phyloP scores from a whole-genome alignment of 2,797 vertebrate species.

The Darevskia mixta region DNA sequence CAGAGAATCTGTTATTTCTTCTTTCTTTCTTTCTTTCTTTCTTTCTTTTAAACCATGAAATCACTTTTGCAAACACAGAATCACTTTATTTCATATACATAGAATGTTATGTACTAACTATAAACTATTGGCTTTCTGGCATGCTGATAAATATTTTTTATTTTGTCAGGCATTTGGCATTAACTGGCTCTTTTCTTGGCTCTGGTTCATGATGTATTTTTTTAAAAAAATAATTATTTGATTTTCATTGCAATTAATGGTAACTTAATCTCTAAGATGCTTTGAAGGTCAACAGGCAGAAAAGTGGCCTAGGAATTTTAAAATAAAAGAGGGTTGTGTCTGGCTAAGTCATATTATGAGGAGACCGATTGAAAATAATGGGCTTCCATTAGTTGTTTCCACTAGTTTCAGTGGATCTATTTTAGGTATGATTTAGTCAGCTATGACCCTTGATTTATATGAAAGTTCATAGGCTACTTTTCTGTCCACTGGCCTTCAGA shows the following conservation, averaged over 20 bases:
- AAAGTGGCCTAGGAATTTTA: neutral
- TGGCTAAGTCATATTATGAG: too few relatives aligned
- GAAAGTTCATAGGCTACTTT: too few relatives aligned
- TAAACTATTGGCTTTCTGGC: neutral
- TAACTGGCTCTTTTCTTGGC: neutral
- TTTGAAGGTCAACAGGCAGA: neutral
- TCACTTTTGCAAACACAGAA: neutral
- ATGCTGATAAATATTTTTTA: neutral
- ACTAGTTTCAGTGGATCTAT: too few relatives aligned
- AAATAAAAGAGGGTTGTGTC: neutral
- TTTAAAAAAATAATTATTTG: too few relatives aligned
- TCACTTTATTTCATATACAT: neutral
- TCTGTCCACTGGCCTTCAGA: too few relatives aligned
- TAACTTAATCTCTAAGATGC: neutral
- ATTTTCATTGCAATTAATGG: too few relatives aligned
- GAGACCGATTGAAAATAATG: too few relatives aligned
- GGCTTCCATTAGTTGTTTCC: too few relatives aligned
- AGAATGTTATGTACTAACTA: neutral
- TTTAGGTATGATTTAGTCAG: too few relatives aligned
- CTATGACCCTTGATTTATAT: too few relatives aligned
- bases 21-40: too few relatives aligned
- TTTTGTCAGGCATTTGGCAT: neutral
- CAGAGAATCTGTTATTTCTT: conserved; percentile 64
- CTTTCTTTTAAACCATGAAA: neutral
- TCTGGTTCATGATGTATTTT: too few relatives aligned